Percentiles rank a stretch among this genome's conserved stretches.
phyloP scores from a whole-genome alignment of 2,113 vertebrate genomes.

The Rhinolophus sinicus region DNA sequence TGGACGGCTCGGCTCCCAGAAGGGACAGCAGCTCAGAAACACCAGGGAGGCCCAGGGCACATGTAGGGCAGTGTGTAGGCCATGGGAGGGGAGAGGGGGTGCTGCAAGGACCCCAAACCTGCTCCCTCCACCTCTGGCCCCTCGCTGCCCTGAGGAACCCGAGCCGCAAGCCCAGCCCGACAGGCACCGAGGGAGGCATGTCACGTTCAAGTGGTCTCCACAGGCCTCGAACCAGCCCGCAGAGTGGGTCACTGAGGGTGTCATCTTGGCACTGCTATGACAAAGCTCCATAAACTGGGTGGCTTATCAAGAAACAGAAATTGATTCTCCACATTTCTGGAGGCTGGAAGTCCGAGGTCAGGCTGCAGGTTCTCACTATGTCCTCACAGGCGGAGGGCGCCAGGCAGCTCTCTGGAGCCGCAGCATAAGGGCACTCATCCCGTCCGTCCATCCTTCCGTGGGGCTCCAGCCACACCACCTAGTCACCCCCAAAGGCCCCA shows the following conservation, averaged over 20 bases:
- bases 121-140: too few species aligned
- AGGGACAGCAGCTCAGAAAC: background rate
- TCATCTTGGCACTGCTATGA: background rate
- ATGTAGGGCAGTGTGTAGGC: background rate
- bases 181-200: too few species aligned
- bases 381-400: background rate
- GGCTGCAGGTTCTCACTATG: background rate
- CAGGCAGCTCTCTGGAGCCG: too few species aligned
- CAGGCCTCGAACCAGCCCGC: too few species aligned
- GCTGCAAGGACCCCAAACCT: too few species aligned
- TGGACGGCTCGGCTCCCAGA: background rate
- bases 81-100: fast-evolving
- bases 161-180: too few species aligned
- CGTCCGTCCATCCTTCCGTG: too few species aligned
- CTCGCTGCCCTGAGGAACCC: too few species aligned
- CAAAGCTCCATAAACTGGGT: background rate
- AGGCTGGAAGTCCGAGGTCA: too few species aligned
- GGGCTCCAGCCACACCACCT: background rate
- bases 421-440: background rate
- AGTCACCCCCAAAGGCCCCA: background rate
- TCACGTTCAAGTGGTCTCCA: too few species aligned
- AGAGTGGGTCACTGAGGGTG: too few species aligned
- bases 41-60: background rate
- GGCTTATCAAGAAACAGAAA: background rate
- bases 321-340: background rate